Percentiles rank a stretch among this genome's conserved stretches.
phyloP scores from a whole-genome alignment of 2,797 vertebrate species.

The Anisognathus igniventris region DNA sequence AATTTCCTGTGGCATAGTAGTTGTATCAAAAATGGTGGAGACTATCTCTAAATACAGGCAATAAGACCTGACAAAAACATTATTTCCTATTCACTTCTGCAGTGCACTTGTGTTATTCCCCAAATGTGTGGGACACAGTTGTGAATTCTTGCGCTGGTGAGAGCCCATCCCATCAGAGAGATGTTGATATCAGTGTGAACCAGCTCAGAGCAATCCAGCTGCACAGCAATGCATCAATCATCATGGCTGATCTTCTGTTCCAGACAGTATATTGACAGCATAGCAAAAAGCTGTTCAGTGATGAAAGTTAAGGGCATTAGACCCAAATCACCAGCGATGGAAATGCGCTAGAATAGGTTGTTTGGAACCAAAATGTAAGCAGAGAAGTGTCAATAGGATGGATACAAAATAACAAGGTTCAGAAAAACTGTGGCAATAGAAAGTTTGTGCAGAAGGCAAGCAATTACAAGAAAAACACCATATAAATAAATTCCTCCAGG shows the following conservation, averaged over 20 bases:
- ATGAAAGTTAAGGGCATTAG: neutral
- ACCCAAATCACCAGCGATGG: neutral
- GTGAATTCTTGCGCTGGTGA: neutral
- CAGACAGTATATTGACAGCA: neutral
- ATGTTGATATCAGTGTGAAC: neutral
- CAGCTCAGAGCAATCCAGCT: neutral
- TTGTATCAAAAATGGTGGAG: neutral
- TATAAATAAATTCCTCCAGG: neutral
- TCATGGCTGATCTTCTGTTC: neutral
- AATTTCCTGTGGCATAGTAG: neutral
- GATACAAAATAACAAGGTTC: neutral
- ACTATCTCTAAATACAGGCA: neutral
- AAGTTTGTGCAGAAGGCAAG: neutral
- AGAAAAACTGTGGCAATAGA: neutral
- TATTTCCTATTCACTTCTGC: neutral
- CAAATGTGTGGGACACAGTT: neutral
- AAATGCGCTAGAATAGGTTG: neutral
- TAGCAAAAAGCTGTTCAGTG: neutral
- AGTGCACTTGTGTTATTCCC: neutral
- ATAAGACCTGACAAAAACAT: neutral
- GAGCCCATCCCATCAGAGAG: rapidly evolving
- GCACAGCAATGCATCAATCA: neutral
- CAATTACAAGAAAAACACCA: neutral
- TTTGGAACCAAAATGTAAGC: neutral
- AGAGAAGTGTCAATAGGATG: neutral